Base-by-base conservation (phyloP, 92 coral and sea anemone genomes). In the Porites rus region DNA sequence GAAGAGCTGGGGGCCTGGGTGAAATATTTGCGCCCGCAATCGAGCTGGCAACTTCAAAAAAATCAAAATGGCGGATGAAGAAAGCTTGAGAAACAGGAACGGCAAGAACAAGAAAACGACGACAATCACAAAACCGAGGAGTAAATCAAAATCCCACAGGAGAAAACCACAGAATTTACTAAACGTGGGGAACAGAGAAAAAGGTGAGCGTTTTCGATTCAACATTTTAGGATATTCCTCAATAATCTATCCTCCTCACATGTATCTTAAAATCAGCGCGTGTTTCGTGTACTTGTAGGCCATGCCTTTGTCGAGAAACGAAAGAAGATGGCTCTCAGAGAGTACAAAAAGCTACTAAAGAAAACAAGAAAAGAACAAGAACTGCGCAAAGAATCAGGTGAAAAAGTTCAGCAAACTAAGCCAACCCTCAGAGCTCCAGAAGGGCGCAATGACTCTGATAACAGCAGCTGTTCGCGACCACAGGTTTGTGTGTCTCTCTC, bases 291-390 rank as follows among this genome's bases (percentile, higher is more conserved):
- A 52, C 50, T 65, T 81, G 13, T 50, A 96, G 98, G 98, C n/a
- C 98, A 96, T 75, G 98, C 96, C 8, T 96, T 94, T 89, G 98
- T 94, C 18, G 96, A 96, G 71, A 68, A 76, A 14, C 95, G 98
- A 58, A 94, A 93, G 82, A 76, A 53, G 75, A 94, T 83, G 78
- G 98, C 95, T 28, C 53, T 96, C 67, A 90, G 74, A 58, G 93
- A 96, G 75, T 94, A 96, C 88, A 96, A 88, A 65, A 96, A 96
- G 72, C 77, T 95, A 6, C 88, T 94, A 5, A 94, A 61, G 85
- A 92, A 90, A 86, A 87, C 95, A 56, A 73, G 95, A 56, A 71
- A 88, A 18, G 92, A 90, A 58, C 86, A 76, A 14, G 19, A n/a
- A 19, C 64, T 56, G 56, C 22, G 51, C 10, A 50, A 66, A 20